phyloP scores from a whole-genome alignment of 2,113 vertebrate species.

The Micronycteris hirsuta region DNA sequence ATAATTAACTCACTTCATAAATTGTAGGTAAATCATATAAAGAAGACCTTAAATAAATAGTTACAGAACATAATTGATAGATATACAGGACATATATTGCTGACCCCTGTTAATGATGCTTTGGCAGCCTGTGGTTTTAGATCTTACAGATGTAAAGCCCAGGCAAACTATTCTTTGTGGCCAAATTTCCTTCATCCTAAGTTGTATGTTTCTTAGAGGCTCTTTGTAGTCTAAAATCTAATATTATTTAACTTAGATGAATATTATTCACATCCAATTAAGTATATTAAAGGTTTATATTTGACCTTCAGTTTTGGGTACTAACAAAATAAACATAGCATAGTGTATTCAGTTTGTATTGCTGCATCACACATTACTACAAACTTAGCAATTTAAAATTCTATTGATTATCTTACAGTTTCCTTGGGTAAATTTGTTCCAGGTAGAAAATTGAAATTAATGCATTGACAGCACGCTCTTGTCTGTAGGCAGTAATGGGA shows the following conservation, averaged over 20 bases:
- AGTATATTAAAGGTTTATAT: background rate
- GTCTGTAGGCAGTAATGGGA: background rate
- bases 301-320: background rate
- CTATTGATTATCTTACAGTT: background rate
- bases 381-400: background rate
- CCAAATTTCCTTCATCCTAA: background rate
- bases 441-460: background rate
- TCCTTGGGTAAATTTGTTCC: background rate
- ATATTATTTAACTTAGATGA: background rate
- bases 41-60: background rate
- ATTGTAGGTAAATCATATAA: background rate
- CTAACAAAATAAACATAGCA: background rate
- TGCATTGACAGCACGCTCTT: background rate
- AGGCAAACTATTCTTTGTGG: background rate
- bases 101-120: background rate
- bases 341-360: background rate
- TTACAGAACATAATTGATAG: background rate
- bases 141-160: background rate
- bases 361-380: background rate
- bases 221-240: background rate
- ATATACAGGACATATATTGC: background rate
- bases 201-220: background rate
- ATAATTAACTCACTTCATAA: background rate
- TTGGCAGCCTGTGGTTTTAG: background rate
- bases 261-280: background rate